phyloP scores from a whole-genome alignment of 1,140 invertebrate species.

The Lepidostoma basale region DNA sequence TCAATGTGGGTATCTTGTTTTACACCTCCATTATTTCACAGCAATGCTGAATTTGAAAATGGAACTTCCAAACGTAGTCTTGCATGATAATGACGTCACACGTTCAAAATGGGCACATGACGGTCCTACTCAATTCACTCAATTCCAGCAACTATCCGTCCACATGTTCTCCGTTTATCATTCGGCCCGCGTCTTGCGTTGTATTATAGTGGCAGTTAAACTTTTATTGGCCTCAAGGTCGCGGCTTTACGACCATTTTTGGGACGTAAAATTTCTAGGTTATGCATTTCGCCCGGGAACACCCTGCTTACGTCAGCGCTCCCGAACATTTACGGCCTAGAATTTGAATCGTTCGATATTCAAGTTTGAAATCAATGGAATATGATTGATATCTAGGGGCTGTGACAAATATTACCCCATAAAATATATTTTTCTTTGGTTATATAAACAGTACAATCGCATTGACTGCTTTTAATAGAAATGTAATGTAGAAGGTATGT shows the following conservation, averaged over 20 bases:
- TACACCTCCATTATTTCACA: too few relatives aligned
- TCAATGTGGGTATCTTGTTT: too few relatives aligned
- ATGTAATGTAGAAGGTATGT: neutral
- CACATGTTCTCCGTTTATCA: constrained; percentile 32
- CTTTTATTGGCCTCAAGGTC: constrained; percentile 63
- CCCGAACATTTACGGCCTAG: constrained; percentile 11
- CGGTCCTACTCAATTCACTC: constrained; percentile 4
- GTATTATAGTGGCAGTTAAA: constrained; percentile 57
- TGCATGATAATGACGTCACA: neutral
- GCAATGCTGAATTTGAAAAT: too few relatives aligned
- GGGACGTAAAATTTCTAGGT: constrained; percentile 56
- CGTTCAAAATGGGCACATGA: constrained; percentile 7
- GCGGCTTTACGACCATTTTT: constrained; percentile 62
- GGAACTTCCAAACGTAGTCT: too few relatives aligned
- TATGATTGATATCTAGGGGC: neutral
- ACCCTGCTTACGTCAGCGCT: neutral
- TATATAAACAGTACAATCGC: too few relatives aligned
- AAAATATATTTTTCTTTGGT: too few relatives aligned
- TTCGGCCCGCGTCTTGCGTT: constrained; percentile 39
- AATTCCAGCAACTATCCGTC: neutral
- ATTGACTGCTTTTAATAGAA: neutral
- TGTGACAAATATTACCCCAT: too few relatives aligned
- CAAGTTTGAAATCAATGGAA: constrained; percentile 9
- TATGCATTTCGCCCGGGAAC: constrained; percentile 26
- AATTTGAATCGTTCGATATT: constrained; percentile 15